Conservation (phyloP, 2,888 invertebrate genomes). For the Dusona sp. region DNA sequence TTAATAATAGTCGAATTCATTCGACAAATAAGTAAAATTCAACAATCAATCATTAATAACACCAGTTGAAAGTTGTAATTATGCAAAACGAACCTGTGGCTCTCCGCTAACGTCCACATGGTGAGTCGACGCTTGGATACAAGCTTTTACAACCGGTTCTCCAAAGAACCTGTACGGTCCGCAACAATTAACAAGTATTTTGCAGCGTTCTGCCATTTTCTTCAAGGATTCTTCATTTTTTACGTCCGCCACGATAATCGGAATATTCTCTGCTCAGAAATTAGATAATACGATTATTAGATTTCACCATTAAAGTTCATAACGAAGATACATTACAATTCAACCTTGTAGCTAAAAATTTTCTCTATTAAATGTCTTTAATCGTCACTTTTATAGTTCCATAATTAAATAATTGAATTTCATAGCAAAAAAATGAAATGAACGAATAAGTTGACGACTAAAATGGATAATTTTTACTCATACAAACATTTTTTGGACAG, state of each 20-base stretch:
- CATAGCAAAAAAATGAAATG: too few relatives aligned
- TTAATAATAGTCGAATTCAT: too few relatives aligned
- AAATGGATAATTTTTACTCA: background rate
- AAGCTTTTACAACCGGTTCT: constrained; percentile 95
- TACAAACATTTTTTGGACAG: background rate
- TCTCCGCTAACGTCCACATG: constrained; percentile 98
- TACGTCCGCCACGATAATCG: constrained; percentile 92
- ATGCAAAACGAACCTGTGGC: constrained; percentile 87
- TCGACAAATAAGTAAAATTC: background rate
- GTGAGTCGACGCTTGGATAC: constrained; percentile 91
- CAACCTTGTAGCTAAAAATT: background rate
- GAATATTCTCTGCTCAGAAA: constrained; percentile 86
- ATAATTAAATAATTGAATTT: too few relatives aligned
- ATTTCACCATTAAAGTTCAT: background rate
- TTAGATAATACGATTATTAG: constrained; percentile 6
- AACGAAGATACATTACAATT: background rate
- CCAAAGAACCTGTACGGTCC: constrained; percentile 96
- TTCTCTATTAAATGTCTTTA: background rate
- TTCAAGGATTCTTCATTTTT: constrained; percentile 90
- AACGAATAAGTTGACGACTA: background rate
- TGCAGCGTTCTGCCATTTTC: constrained; percentile 92
- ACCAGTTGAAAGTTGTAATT: background rate
- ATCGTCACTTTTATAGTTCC: too few relatives aligned
- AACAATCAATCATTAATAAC: background rate
- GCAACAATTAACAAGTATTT: constrained; percentile 95